Conservation (phyloP, 1,140 invertebrate genomes). For the Prorops nasuta region DNA sequence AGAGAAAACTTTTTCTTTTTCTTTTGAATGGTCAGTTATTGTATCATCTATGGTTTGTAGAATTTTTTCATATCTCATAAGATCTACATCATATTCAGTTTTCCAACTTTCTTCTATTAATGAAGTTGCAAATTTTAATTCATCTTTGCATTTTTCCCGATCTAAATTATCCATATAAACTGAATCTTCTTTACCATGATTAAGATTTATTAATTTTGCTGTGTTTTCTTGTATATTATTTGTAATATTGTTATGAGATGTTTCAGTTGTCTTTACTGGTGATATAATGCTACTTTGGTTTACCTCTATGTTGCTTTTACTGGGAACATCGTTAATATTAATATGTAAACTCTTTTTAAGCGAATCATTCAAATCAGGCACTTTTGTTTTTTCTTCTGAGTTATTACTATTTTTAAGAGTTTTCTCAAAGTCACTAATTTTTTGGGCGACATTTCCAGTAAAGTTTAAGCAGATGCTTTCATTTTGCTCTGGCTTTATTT, state of each 20-base stretch:
- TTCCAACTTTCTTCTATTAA: slow-evolving; percentile 19
- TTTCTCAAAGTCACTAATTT: slow-evolving; percentile 31
- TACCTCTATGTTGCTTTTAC: slow-evolving; percentile 16
- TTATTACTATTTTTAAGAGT: slow-evolving; percentile 18
- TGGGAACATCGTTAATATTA: slow-evolving; percentile 11
- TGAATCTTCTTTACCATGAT: no score
- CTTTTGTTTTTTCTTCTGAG: slow-evolving; percentile 11
- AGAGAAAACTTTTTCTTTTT: slow-evolving; percentile 17
- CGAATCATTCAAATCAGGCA: slow-evolving; percentile 14
- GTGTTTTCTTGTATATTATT: no score
- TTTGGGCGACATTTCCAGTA: slow-evolving; percentile 26
- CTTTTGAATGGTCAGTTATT: slow-evolving; percentile 19
- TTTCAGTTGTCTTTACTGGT: slow-evolving; percentile 7
- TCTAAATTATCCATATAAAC: slow-evolving; percentile 13
- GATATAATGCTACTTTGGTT: slow-evolving; percentile 25
- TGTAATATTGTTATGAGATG: no score
- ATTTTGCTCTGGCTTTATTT: slow-evolving; percentile 1
- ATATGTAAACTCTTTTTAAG: slow-evolving; percentile 10
- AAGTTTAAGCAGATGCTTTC: background rate
- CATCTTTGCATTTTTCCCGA: slow-evolving; percentile 21
- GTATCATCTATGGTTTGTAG: slow-evolving; percentile 28
- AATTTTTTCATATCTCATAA: slow-evolving; percentile 25
- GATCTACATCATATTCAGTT: slow-evolving; percentile 15
- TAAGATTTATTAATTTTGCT: no score
- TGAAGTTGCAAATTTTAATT: slow-evolving; percentile 24